Evolutionary conservation across 1,140 invertebrate species (phyloP).

Genomic region (Hydropsyche tenuis): DNA sequence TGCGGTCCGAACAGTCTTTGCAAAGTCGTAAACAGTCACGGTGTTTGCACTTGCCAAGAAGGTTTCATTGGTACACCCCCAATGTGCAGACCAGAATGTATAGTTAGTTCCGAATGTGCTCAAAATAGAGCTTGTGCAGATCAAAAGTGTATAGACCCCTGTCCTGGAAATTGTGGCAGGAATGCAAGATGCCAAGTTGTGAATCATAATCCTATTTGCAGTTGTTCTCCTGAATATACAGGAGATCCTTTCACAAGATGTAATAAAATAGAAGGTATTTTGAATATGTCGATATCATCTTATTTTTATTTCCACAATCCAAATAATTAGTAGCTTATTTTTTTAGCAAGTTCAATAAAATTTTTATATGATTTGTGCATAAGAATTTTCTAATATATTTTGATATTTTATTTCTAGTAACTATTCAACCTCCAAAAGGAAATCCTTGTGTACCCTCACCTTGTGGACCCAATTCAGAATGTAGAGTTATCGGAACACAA

Average conservation of each 20-base stretch:
- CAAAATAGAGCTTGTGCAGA: constrained; percentile 82
- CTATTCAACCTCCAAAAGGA: constrained; percentile 43
- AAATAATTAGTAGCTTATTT: too few relatives aligned
- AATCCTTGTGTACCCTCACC: constrained; percentile 75
- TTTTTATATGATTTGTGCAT: too few relatives aligned
- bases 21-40: constrained; percentile 74
- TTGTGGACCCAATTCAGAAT: constrained; percentile 81
- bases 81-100: constrained; percentile 81
- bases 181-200: constrained; percentile 84
- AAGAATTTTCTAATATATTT: too few relatives aligned
- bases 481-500: constrained; percentile 75
- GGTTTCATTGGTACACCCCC: constrained; percentile 80
- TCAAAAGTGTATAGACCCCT: constrained; percentile 84
- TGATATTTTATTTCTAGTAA: not conserved
- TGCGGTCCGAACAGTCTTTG: constrained; percentile 85
- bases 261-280: constrained; percentile 64
- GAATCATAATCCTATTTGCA: constrained; percentile 85
- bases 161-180: constrained; percentile 78
- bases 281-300: constrained; percentile 51
- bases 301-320: constrained; percentile 13
- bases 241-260: constrained; percentile 82
- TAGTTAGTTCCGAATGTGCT: constrained; percentile 82
- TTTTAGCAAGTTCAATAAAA: too few relatives aligned
- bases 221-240: constrained; percentile 72
- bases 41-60: constrained; percentile 79